Evolutionary conservation across 2,113 vertebrate genomes (phyloP).

Genomic region (Gambusia holbrooki): DNA sequence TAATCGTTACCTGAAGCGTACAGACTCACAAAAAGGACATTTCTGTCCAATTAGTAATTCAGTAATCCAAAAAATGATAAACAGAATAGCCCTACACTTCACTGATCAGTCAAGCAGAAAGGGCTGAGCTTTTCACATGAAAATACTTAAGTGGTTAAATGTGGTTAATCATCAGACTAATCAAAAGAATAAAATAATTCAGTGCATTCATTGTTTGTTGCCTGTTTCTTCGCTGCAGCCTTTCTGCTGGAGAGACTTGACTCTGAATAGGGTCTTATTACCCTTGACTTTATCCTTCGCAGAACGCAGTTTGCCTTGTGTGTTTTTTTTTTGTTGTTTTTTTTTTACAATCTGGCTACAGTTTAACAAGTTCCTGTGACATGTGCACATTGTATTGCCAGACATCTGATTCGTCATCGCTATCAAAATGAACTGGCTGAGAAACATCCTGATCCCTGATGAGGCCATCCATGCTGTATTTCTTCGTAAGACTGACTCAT

Average conservation of each 20-base stretch:
- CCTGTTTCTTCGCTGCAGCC: conserved; percentile 8
- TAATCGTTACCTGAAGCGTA: no score
- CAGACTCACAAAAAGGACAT: no score
- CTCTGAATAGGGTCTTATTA: conserved; percentile 23
- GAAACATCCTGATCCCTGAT: conserved; percentile 54
- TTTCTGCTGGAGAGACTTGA: conserved; percentile 26
- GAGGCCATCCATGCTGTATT: conserved; percentile 34
- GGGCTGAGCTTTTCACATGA: no score
- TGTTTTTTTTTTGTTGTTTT: neutral
- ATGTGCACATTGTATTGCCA: conserved; percentile 43
- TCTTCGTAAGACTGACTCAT: conserved; percentile 50
- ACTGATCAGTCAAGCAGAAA: no score
- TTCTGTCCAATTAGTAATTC: no score
- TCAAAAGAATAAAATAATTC: no score
- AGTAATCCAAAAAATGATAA: no score
- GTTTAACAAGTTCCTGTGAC: conserved; percentile 55
- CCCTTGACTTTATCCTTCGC: conserved; percentile 47
- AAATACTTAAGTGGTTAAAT: no score
- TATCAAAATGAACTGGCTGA: conserved; percentile 39
- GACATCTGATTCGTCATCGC: conserved; percentile 60
- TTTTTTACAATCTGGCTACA: conserved; percentile 35
- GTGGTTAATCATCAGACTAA: no score
- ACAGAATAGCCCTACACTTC: no score
- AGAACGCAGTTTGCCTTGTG: conserved; percentile 29
- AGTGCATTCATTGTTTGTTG: conserved; percentile 16